Evolutionary conservation across 2,113 vertebrate genomes (phyloP), one percentile per base, ranked within the genome.

Genomic region (Perca schrenkii): DNA sequence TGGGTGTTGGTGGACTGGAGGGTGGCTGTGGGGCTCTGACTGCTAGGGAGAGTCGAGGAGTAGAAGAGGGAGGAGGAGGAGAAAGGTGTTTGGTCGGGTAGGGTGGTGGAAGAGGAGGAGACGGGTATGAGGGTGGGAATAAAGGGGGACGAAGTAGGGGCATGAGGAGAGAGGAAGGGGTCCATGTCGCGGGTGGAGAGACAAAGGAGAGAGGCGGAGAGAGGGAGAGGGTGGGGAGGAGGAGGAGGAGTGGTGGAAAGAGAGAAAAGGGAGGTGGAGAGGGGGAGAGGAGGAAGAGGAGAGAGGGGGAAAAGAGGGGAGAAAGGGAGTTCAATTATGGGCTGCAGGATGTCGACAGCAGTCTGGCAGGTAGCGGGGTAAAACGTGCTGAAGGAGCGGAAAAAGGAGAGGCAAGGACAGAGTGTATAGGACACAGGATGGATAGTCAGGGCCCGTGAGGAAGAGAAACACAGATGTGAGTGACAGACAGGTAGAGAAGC

Each of bases 1-100:
- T 97, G 97, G 68, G 97, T 99, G 91, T 96, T 98, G 91, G 97
- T 98, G 6, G 98, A 99, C 94, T 99, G 98, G 47, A 99, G 97
- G 0, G 98, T 99, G 90, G 97, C 95, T 0, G 97, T 98, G 34
- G 98, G 98, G 88, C 98, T 99, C 94, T 98, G 98, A 77, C 97
- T 99, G 90, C 6, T 84, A 89, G 81, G 82, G 46, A 83, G 76
- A 73, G 77, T 5, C 22, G 74, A 58, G 72, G 65, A 25, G 53
- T 13, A 36, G 46, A 10, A 8, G 50, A 73, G 25, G 82, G 53
- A 53, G 69, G 46, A 53, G 69, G 46, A 46, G 19, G 70, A 19
- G 74, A 49, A 54, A 71, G 87, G 69, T 6, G 54, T 56, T 66
- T 58, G 76, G 69, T 54, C 12, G 46, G 60, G 61, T 12, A 40